Base-by-base conservation (phyloP, 2,113 vertebrate genomes). In the Labeo rohita region DNA sequence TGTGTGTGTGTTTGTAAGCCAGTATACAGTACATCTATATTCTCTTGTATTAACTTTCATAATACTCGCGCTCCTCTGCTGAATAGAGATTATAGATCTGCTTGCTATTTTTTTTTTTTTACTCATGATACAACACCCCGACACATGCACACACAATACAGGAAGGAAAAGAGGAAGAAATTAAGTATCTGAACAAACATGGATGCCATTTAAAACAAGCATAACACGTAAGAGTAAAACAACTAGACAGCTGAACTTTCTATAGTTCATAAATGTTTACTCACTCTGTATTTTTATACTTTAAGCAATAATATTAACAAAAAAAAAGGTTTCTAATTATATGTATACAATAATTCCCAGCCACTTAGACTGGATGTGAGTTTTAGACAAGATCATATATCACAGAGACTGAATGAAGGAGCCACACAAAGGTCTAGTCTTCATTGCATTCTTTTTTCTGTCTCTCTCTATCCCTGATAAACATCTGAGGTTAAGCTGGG, bases 401-500 rank as follows among this genome's bases (percentile, higher is more conserved):
- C 87, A 86, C 78, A 83, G 75, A 65, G 50, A 9, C 73, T 88
- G 66, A 84, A 84, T 79, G 65, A 86, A 49, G 59, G 13, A 70
- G 56, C 68, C 65, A 86, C 61, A 88, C 84, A 88, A 88, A 88
- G 85, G 84, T 65, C 84, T 85, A 88, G 87, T 88, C 61, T 83
- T 82, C 63, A 50, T 82, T 70, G 61, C 63, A 68, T 82, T 82
- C 79, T 65, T 52, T 50, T 82, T 54, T 85, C 23, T 74, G 50
- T 88, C 50, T 85, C 39, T 63, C 34, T 73, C 79, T 80, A 72
- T 65, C 84, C 79, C 21, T 39, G 85, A 86, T 86, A 89, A 86
- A 86, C 81, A 86, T 89, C 88, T 86, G 85, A 79, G 81, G 66
- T 84, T 89, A 84, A 88, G 81, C 84, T 80, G 84, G 81, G 74